These are phyloP conservation scores for Xestia rhomboidea DNA, from an alignment of 2,888 invertebrate genomes.

Conservation along the genomic window DNA sequence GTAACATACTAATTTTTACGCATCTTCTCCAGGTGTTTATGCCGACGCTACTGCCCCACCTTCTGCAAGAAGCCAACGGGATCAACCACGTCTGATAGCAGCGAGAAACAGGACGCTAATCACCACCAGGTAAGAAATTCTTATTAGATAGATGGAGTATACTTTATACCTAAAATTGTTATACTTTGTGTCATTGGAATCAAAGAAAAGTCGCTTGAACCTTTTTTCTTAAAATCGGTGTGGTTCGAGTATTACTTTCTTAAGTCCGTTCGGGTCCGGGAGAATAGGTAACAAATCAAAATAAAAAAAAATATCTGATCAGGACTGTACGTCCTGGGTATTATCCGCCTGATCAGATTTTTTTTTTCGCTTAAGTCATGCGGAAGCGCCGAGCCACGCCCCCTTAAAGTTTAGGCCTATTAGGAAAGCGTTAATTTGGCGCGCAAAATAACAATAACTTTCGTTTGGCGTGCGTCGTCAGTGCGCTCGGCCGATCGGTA, in stretches of 20 bases:
- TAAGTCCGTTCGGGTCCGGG: too few species aligned
- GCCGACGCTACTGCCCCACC: conserved; percentile 92
- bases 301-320: too few species aligned
- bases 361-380: too few species aligned
- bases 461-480: too few species aligned
- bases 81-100: conserved; percentile 83
- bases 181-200: neutral
- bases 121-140: conserved; percentile 79
- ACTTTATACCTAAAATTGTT: neutral
- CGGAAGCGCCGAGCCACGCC: too few species aligned
- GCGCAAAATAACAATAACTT: too few species aligned
- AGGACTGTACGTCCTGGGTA: too few species aligned
- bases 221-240: neutral
- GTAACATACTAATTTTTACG: neutral
- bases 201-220: neutral
- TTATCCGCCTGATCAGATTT: too few species aligned
- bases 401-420: too few species aligned
- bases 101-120: conserved; percentile 82
- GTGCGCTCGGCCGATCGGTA: too few species aligned
- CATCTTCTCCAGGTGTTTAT: conserved; percentile 90
- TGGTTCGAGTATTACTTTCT: neutral
- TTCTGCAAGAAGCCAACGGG: conserved; percentile 85
- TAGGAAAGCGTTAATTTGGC: too few species aligned
- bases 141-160: neutral
- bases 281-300: too few species aligned